Percentiles rank a stretch among this genome's conserved stretches.
Conservation (phyloP, 1,140 invertebrate genomes). For the Leguminivora glycinivorella region DNA sequence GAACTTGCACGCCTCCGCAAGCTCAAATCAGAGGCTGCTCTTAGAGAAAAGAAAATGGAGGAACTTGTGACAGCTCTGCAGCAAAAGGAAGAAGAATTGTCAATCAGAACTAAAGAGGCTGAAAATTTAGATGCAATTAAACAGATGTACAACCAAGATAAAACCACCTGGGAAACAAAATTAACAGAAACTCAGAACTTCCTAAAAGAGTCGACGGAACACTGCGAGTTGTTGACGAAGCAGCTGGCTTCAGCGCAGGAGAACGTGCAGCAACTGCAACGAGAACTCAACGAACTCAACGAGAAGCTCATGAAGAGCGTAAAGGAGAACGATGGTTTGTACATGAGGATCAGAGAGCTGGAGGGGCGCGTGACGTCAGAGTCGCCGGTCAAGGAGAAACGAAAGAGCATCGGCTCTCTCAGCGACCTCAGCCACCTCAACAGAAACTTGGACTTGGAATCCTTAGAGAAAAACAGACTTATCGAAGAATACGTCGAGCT, state of each 20-base stretch:
- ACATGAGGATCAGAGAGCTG: conserved; percentile 84
- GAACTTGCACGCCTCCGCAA: conserved; percentile 86
- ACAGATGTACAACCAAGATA: conserved; percentile 82
- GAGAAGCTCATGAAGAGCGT: conserved; percentile 82
- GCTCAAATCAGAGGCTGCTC: conserved; percentile 81
- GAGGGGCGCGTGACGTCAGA: conserved; percentile 80
- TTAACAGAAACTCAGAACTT: conserved; percentile 81
- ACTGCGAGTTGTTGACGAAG: conserved; percentile 81
- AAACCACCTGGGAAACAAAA: conserved; percentile 83
- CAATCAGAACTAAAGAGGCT: conserved; percentile 83
- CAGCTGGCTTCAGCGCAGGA: conserved; percentile 83
- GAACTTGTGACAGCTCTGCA: conserved; percentile 84
- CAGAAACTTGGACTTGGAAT: conserved; percentile 86
- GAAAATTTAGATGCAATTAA: conserved; percentile 83
- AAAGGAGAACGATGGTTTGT: conserved; percentile 88
- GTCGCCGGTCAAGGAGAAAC: conserved; percentile 77
- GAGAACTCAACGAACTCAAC: conserved; percentile 80
- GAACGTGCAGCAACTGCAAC: conserved; percentile 78
- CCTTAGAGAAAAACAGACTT: conserved; percentile 87
- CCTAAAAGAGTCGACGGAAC: conserved; percentile 81
- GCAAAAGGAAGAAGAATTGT: conserved; percentile 85
- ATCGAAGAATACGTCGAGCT: conserved; percentile 90
- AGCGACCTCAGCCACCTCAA: conserved; percentile 90
- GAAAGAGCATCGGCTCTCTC: conserved; percentile 87
- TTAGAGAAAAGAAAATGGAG: conserved; percentile 86